These are phyloP conservation scores for Lasioglossum lativentre DNA, from an alignment of 2,888 invertebrate species.

Conservation along the genomic window DNA sequence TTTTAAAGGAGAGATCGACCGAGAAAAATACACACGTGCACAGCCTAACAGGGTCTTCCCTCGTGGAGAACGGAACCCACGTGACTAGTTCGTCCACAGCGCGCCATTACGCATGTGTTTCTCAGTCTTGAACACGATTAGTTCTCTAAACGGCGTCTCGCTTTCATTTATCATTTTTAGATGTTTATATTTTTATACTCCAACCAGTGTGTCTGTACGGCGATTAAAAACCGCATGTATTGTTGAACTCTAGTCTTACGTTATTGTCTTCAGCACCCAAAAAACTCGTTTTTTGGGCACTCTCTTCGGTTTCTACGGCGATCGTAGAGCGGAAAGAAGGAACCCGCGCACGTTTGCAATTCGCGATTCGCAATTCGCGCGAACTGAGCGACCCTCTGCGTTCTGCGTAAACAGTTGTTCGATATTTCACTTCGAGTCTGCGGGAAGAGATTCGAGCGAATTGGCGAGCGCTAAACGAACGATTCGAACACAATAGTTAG, in stretches of 20 bases:
- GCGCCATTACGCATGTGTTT: conserved; percentile 43
- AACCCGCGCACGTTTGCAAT: conserved; percentile 9
- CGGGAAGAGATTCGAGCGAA: conserved; percentile 51
- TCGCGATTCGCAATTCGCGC: conserved; percentile 5
- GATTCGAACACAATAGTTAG: neutral
- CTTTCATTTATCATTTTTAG: conserved; percentile 77
- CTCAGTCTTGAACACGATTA: conserved; percentile 60
- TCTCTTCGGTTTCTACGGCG: conserved; percentile 61
- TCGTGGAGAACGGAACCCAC: conserved; percentile 26
- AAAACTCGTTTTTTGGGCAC: conserved; percentile 70
- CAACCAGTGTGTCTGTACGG: conserved; percentile 76
- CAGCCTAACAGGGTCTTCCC: conserved; percentile 49
- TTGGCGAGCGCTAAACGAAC: neutral
- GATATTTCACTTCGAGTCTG: conserved; percentile 27
- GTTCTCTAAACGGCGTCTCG: conserved; percentile 73
- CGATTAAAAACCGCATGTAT: conserved; percentile 82
- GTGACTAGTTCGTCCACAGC: conserved; percentile 37
- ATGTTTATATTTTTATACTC: conserved; percentile 84
- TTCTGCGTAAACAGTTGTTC: conserved; percentile 46
- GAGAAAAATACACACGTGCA: conserved; percentile 17
- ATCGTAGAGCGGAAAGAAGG: conserved; percentile 38
- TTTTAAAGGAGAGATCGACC: neutral
- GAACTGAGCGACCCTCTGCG: conserved; percentile 37
- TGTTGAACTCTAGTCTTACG: conserved; percentile 84
- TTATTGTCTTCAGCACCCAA: conserved; percentile 76